Evolutionary conservation across 2,113 vertebrate species (phyloP).

Genomic region (Gnathonemus echidnorhynchus): DNA sequence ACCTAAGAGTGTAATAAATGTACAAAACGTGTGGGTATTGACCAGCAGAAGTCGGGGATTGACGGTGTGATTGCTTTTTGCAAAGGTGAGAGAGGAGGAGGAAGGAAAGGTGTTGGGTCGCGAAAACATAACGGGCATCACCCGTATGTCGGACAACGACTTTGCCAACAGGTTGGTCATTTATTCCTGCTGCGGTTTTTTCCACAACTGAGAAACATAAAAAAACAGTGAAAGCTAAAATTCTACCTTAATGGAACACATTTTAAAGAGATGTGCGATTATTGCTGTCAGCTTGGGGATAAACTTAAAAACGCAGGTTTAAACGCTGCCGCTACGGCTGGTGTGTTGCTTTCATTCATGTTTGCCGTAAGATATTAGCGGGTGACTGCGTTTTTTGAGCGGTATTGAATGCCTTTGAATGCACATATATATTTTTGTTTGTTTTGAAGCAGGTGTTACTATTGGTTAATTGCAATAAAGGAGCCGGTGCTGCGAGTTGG

Average conservation of each 20-base stretch:
- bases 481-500: not conserved
- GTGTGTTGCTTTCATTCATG: not conserved
- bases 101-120: not conserved
- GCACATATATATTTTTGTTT: not conserved
- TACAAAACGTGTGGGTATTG: not conserved
- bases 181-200: not conserved
- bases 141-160: not conserved
- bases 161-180: not conserved
- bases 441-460: not conserved
- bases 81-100: not conserved
- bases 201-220: not conserved
- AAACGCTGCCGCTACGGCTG: not conserved
- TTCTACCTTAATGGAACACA: not conserved
- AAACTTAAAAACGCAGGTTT: not conserved
- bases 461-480: not conserved
- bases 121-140: not conserved
- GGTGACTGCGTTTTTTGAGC: not conserved
- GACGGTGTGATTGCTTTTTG: not conserved
- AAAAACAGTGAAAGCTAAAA: not conserved
- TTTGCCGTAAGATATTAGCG: not conserved
- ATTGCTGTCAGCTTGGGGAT: not conserved
- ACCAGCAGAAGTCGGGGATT: too few species aligned
- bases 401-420: not conserved
- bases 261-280: not conserved
- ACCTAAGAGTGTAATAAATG: not conserved